Evolutionary conservation across 2,113 vertebrate genomes (phyloP).

Genomic region (Edolisoma coerulescens): DNA sequence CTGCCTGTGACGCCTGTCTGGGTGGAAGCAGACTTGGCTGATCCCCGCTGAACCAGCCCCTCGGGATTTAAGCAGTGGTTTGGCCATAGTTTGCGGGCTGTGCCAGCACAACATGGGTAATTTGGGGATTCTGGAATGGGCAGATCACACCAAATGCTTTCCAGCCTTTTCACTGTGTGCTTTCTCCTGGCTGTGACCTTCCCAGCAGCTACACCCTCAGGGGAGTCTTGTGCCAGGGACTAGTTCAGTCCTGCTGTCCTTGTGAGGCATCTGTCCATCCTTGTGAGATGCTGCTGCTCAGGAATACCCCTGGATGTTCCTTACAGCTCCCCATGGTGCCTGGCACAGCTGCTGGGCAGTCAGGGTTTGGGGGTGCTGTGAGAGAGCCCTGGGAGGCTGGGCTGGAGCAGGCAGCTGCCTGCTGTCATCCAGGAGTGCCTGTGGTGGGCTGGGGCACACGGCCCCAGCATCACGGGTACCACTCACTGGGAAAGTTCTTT

Average conservation of each 20-base stretch:
- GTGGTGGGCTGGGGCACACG: rapidly evolving
- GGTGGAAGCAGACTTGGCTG: neutral
- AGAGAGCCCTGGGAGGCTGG: neutral
- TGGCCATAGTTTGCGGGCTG: neutral
- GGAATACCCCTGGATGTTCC: neutral
- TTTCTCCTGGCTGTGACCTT: conserved; percentile 24
- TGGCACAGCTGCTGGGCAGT: rapidly evolving
- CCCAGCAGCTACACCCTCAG: neutral
- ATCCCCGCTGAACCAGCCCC: rapidly evolving
- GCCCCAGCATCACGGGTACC: rapidly evolving
- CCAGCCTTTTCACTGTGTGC: neutral
- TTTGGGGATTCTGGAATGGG: neutral
- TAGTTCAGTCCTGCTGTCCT: neutral
- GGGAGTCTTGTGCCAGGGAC: neutral
- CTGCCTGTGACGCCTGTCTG: neutral
- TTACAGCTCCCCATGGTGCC: rapidly evolving
- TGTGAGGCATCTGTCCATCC: neutral
- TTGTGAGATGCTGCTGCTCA: neutral
- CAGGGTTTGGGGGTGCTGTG: neutral
- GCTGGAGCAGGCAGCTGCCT: neutral
- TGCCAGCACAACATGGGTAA: neutral
- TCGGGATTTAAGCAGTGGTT: rapidly evolving
- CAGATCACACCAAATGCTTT: neutral
- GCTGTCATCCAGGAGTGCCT: rapidly evolving
- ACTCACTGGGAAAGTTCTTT: neutral